Percentiles rank a stretch among this genome's conserved stretches.
Conservation (phyloP, 2,888 invertebrate genomes). For the Sphecodes monilicornis region DNA sequence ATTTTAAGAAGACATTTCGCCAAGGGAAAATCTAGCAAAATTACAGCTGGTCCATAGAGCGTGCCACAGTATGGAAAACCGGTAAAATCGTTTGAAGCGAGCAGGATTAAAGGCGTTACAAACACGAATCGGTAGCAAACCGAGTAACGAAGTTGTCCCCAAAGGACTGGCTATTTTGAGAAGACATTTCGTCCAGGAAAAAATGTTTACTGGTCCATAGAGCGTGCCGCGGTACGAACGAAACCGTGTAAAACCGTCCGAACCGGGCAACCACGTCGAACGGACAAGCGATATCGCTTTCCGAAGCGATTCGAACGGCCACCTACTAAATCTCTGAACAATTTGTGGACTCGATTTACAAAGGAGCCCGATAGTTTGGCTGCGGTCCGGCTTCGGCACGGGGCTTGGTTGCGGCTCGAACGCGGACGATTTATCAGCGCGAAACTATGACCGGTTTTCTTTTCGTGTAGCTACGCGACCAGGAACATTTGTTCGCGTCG, state of each 20-base stretch:
- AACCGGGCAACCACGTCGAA: background rate
- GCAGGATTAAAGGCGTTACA: background rate
- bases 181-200: background rate
- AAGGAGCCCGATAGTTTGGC: conserved; percentile 38
- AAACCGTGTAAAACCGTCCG: background rate
- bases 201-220: background rate
- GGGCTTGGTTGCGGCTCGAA: background rate
- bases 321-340: conserved; percentile 38
- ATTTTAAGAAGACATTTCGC: background rate
- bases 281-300: conserved; percentile 38
- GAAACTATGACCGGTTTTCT: conserved; percentile 50
- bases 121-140: background rate
- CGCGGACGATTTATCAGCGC: conserved; percentile 53
- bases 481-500: conserved; percentile 69
- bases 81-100: background rate
- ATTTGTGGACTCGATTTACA: conserved; percentile 34
- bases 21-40: background rate
- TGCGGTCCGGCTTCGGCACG: background rate
- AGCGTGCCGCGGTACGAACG: background rate
- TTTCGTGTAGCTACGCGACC: conserved; percentile 55
- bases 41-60: too few relatives aligned
- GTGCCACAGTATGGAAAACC: too few relatives aligned
- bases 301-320: background rate
- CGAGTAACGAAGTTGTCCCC: background rate
- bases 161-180: background rate